These are phyloP conservation scores for Meriones psammophilus DNA, from an alignment of 2,797 vertebrate genomes.

Conservation along the genomic window DNA sequence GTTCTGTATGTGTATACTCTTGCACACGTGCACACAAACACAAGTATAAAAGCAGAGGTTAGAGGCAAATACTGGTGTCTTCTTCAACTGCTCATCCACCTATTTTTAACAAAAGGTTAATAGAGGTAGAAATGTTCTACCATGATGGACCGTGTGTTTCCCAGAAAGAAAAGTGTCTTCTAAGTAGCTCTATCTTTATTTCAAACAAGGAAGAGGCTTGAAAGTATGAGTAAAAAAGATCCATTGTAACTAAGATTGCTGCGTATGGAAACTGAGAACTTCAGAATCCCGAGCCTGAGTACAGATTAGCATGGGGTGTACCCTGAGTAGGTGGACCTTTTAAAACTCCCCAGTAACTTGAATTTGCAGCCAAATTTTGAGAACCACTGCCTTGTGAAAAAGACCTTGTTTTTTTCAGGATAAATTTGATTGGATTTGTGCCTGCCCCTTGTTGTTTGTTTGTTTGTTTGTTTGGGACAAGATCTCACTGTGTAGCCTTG, in stretches of 20 bases:
- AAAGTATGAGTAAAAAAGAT: slow-evolving; percentile 1
- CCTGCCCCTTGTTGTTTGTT: background rate
- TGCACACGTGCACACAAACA: background rate
- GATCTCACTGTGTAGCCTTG: background rate
- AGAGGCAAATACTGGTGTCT: background rate
- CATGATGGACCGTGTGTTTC: background rate
- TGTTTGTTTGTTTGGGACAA: background rate
- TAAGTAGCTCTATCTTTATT: background rate
- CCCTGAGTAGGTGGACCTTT: background rate
- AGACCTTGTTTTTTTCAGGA: slow-evolving; percentile 52
- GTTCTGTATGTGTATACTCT: background rate
- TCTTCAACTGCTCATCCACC: background rate
- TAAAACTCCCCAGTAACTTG: background rate
- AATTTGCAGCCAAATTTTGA: slow-evolving; percentile 25
- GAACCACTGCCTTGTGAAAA: slow-evolving; percentile 13
- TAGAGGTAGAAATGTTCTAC: background rate
- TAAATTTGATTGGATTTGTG: slow-evolving; percentile 23
- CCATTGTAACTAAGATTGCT: background rate
- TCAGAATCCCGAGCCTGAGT: background rate
- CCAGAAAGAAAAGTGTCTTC: background rate
- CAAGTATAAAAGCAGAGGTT: background rate
- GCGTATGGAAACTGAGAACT: background rate
- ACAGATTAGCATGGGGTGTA: background rate
- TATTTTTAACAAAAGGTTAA: background rate
- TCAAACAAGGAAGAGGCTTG: slow-evolving; percentile 24